These are phyloP conservation scores for Rhabdomys dilectus DNA, from an alignment of 2,113 vertebrate genomes.

Conservation along the genomic window DNA sequence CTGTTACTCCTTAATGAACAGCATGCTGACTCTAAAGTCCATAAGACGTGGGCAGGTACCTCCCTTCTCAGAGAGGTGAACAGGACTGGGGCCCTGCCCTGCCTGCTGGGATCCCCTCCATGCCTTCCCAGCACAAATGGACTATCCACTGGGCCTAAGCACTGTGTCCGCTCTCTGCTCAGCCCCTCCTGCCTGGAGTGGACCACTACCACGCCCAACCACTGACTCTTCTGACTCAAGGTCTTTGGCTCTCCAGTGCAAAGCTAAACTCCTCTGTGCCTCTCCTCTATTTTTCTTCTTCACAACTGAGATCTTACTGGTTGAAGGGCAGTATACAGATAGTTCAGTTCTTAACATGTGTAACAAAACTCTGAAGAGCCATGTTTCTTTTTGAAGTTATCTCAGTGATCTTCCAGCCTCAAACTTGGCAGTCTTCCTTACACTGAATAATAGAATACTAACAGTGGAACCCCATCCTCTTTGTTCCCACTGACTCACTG, in stretches of 20 bases:
- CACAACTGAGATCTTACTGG: not conserved
- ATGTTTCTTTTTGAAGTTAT: not conserved
- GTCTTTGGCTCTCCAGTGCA: not conserved
- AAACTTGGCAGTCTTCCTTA: not conserved
- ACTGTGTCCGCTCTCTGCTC: not conserved
- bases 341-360: not conserved
- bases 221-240: not conserved
- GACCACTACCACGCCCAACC: not conserved
- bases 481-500: not conserved
- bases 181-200: not conserved
- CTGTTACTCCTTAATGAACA: conserved; percentile 23
- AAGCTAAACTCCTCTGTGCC: not conserved
- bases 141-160: not conserved
- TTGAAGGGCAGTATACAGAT: not conserved
- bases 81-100: not conserved
- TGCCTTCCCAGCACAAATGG: not conserved
- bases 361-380: not conserved
- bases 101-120: not conserved
- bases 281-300: not conserved
- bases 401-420: not conserved
- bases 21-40: not conserved
- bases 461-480: not conserved
- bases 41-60: not conserved
- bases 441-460: not conserved
- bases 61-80: conserved; percentile 17